These are phyloP conservation scores for Peromyscus eremicus DNA, from an alignment of 2,797 vertebrate species.

Conservation along the genomic window DNA sequence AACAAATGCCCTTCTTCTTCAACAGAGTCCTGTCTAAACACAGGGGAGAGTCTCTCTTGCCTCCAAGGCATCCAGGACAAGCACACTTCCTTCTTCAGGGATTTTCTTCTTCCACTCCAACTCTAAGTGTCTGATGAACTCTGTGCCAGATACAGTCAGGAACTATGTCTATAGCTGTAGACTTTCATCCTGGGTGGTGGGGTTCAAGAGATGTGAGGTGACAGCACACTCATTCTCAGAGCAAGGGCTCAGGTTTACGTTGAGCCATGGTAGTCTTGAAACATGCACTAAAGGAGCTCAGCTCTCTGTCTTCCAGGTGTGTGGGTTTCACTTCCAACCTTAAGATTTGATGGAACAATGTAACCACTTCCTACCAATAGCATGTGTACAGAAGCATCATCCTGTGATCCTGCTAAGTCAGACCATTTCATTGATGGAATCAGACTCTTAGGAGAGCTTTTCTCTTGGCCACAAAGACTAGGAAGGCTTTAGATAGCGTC, in stretches of 20 bases:
- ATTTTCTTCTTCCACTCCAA: background rate
- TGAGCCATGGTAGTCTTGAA: background rate
- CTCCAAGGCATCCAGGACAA: rapidly evolving
- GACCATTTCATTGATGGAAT: background rate
- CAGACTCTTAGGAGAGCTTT: background rate
- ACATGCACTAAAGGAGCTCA: background rate
- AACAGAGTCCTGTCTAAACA: background rate
- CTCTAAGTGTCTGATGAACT: background rate
- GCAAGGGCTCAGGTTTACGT: background rate
- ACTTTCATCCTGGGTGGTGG: background rate
- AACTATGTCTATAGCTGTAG: background rate
- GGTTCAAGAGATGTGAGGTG: background rate
- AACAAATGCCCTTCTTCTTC: background rate
- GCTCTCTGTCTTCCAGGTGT: background rate
- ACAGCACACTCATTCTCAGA: no score
- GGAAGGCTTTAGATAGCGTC: background rate
- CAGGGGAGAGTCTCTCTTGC: background rate
- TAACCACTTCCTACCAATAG: background rate
- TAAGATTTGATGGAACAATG: background rate
- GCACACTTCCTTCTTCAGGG: background rate
- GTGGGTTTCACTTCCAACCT: background rate
- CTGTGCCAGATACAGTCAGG: background rate
- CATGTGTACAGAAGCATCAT: background rate
- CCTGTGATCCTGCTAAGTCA: background rate
- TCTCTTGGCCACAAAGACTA: background rate